Conservation (phyloP, 2,888 invertebrate genomes). For the Drosophila glabriapex region DNA sequence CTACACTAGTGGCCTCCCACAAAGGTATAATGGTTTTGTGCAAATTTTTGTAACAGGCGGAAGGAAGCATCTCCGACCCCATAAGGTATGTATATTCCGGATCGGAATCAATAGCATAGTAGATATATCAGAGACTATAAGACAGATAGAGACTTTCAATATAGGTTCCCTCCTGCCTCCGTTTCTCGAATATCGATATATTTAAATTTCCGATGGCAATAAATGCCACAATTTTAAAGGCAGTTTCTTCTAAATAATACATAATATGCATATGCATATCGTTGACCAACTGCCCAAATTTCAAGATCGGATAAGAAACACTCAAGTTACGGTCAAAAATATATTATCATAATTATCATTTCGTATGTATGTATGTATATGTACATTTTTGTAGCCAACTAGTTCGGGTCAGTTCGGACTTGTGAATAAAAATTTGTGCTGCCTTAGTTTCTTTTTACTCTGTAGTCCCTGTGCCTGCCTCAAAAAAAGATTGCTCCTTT, state of each 20-base stretch:
- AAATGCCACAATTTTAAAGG: neutral
- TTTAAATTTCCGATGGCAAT: neutral
- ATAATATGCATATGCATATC: neutral
- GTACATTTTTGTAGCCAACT: too few relatives aligned
- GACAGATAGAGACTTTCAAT: neutral
- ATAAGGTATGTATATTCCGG: neutral
- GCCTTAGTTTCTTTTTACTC: too few relatives aligned
- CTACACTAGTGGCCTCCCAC: neutral
- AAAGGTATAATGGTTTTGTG: neutral
- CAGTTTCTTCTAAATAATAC: neutral
- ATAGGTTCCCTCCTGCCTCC: neutral
- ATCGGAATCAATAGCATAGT: accelerated
- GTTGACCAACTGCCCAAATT: too few relatives aligned
- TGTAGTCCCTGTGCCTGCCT: too few relatives aligned
- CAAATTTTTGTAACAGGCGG: too few relatives aligned
- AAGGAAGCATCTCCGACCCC: neutral
- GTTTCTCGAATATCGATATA: neutral
- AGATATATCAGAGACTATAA: neutral
- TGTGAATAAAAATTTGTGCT: too few relatives aligned
- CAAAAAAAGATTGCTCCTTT: too few relatives aligned
- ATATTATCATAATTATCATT: too few relatives aligned
- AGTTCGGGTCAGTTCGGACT: too few relatives aligned
- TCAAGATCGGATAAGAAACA: too few relatives aligned
- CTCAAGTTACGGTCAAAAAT: too few relatives aligned
- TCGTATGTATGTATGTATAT: too few relatives aligned